Evolutionary conservation across 2,797 vertebrate species (phyloP).

Genomic region (Falco columbarius): DNA sequence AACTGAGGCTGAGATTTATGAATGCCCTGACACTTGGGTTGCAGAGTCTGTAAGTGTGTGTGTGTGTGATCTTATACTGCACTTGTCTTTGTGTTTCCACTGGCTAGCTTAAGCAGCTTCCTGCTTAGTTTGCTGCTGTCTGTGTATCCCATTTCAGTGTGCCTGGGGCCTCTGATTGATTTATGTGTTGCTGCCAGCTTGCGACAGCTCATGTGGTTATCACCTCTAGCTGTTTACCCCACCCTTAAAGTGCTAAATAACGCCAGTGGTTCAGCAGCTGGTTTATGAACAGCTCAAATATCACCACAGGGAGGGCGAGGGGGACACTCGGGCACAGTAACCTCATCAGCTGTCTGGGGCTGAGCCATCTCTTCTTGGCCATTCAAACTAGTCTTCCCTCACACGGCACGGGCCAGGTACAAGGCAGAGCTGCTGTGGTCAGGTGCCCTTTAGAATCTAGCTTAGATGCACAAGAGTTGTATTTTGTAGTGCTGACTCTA

Average conservation of each 20-base stretch:
- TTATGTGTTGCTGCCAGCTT: slow-evolving; percentile 47
- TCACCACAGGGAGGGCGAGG: not conserved
- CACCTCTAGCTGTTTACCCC: slow-evolving; percentile 65
- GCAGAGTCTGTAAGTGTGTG: not conserved
- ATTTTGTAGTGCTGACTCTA: not conserved
- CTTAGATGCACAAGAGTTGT: not conserved
- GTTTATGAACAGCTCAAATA: slow-evolving; percentile 55
- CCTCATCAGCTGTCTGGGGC: not conserved
- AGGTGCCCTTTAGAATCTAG: not conserved
- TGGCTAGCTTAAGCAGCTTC: not conserved
- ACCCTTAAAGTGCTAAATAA: slow-evolving; percentile 49
- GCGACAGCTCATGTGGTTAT: slow-evolving; percentile 61
- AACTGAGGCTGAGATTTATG: not conserved
- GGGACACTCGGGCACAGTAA: not conserved
- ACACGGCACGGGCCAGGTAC: not conserved
- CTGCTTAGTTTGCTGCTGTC: slow-evolving; percentile 7
- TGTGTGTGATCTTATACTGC: not conserved
- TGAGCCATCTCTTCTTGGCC: not conserved
- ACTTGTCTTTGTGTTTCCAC: slow-evolving; percentile 30
- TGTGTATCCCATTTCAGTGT: not conserved
- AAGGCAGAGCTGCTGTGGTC: not conserved
- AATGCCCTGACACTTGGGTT: not conserved
- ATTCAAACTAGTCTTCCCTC: not conserved
- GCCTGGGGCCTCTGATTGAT: slow-evolving; percentile 49
- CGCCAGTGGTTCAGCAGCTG: slow-evolving; percentile 57